Evolutionary conservation across 2,113 vertebrate genomes (phyloP), one percentile per base, ranked within the genome.

Genomic region (Lagopus muta): DNA sequence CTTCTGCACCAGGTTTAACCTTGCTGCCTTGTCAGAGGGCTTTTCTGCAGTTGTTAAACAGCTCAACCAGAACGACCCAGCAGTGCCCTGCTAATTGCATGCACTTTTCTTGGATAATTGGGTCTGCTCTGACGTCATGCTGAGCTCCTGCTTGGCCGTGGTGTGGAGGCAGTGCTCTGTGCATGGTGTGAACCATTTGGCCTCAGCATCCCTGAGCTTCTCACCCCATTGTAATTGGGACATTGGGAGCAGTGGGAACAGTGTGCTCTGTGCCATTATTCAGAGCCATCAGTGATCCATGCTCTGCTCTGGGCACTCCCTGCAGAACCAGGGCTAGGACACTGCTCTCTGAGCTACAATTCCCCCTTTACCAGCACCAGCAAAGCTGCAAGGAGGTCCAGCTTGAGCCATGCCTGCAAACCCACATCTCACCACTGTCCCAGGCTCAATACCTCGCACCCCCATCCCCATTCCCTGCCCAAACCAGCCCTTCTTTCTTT

Each of bases 161-260:
- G 71, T 60, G 76, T 70, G 11, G 48, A 17, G 27, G 21, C 48
- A 42, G 64, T 0, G 3, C 32, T 66, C 9, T 30, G 52, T 19
- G n/a, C 3, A 0, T 40, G 28, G 3, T 2, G 2, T 3, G 8
- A 38, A 65, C 47, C 25, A 22, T 40, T 76, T 58, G 57, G 70
- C 42, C 42, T 6, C 5, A 1, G 36, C 36, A 66, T 28, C 70
- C 42, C 28, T 0, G 5, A 43, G 32, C 27, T n/a, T 40, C 43
- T 72, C 52, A 5, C n/a, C 10, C 8, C 6, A 1, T 5, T 8
- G 13, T 30, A 6, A 17, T 2, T 6, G 18, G 54, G 21, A 27
- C 40, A 47, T 9, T 47, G 18, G 45, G 45, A 47, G 45, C 45
- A 47, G 19, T 47, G 45, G 45, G 19, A 50, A 54, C 45, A 34